Percentiles rank a stretch among this genome's conserved stretches.
phyloP scores from a whole-genome alignment of 1,140 invertebrate genomes.

The Aphis craccivora region DNA sequence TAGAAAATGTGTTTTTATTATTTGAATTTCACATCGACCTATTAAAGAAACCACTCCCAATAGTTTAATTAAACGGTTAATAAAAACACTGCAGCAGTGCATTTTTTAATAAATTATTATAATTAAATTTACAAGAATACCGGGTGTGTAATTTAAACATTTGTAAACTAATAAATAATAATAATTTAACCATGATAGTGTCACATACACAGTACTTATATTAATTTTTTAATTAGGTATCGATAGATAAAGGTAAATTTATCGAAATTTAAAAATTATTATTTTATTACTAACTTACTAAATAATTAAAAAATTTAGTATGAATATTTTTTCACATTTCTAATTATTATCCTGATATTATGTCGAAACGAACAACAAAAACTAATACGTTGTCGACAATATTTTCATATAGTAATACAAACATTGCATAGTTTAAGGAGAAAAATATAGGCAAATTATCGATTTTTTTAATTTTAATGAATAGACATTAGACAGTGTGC shows the following conservation, averaged over 20 bases:
- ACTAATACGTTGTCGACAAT: background rate
- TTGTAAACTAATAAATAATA: background rate
- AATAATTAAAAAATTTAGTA: background rate
- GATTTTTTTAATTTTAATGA: background rate
- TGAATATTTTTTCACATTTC: background rate
- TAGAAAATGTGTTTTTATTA: constrained; percentile 1
- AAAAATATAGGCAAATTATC: background rate
- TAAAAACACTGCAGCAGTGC: background rate
- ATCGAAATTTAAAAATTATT: no score
- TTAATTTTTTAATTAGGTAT: no score
- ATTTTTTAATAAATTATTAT: no score
- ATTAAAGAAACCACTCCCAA: background rate
- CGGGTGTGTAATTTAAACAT: no score
- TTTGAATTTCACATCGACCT: background rate
- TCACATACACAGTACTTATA: background rate
- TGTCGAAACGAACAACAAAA: no score
- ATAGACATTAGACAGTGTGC: no score
- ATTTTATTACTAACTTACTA: no score
- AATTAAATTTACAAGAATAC: background rate
- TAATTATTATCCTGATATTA: background rate
- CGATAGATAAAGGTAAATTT: no score
- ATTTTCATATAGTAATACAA: background rate
- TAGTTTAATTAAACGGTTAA: background rate
- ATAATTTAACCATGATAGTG: background rate
- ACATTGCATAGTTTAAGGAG: background rate